Conservation (phyloP, 2,888 invertebrate genomes). For the Tricholauxania praeusta region DNA sequence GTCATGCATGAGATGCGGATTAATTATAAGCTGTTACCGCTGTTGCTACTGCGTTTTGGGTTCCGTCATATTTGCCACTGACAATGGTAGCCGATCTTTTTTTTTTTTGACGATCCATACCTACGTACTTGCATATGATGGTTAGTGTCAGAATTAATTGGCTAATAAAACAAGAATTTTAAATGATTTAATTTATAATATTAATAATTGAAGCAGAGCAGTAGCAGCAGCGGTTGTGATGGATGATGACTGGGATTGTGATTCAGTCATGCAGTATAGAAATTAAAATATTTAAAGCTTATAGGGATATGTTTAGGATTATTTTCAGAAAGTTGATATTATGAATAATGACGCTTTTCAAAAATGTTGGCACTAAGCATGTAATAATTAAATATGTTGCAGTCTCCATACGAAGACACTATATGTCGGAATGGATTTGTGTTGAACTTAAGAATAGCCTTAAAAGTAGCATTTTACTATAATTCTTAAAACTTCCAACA, state of each 20-base stretch:
- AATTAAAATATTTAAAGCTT: no score
- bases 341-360: no score
- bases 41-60: constrained; percentile 33
- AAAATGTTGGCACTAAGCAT: no score
- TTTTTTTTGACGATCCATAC: constrained; percentile 15
- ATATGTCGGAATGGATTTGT: no score
- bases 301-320: no score
- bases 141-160: constrained; percentile 42
- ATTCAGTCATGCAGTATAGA: background rate
- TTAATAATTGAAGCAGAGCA: background rate
- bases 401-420: no score
- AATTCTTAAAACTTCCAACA: no score
- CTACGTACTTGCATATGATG: constrained; percentile 18
- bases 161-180: constrained; percentile 36
- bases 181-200: constrained; percentile 31
- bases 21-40: constrained; percentile 34
- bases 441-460: no score
- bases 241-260: constrained; percentile 3
- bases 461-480: no score
- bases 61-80: background rate
- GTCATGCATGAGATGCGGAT: constrained; percentile 43
- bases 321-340: no score
- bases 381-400: no score
- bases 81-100: constrained; percentile 19
- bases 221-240: no score